Percentiles rank a stretch among this genome's conserved stretches.
These are phyloP conservation scores for Trachemys scripta DNA, from an alignment of 2,113 vertebrate genomes.

Conservation along the genomic window DNA sequence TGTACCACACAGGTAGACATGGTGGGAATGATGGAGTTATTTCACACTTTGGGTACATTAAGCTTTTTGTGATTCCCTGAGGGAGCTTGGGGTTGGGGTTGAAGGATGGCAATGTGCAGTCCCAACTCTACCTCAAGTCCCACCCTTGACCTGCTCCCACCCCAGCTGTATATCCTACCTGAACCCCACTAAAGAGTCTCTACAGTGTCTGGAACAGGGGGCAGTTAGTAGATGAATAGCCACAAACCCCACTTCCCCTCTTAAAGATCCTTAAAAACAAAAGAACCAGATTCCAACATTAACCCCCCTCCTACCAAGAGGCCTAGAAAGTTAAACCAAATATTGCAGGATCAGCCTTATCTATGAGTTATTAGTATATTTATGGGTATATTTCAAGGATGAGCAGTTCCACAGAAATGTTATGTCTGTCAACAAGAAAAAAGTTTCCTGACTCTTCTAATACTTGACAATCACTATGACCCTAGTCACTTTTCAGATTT, in stretches of 20 bases:
- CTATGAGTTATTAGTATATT: background rate
- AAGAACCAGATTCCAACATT: background rate
- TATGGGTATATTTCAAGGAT: background rate
- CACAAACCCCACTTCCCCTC: background rate
- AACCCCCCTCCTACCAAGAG: background rate
- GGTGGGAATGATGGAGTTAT: background rate
- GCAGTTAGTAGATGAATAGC: background rate
- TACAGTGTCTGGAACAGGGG: background rate
- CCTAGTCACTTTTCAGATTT: background rate
- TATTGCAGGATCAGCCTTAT: background rate
- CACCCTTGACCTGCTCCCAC: background rate
- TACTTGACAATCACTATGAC: background rate
- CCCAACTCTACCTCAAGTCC: conserved; percentile 1
- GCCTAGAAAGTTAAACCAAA: background rate
- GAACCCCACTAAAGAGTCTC: background rate
- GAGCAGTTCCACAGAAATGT: background rate
- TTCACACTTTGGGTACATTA: background rate
- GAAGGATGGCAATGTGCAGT: background rate
- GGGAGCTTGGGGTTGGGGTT: background rate
- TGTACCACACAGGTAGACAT: background rate
- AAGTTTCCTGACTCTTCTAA: conserved; percentile 25
- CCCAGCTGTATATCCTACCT: background rate
- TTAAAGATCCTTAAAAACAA: background rate
- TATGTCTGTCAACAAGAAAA: background rate
- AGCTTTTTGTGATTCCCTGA: background rate